A percentile compares a stretch with the other conserved stretches of the same genome.
Evolutionary conservation across 2,888 invertebrate species (phyloP).

Genomic region (Laspeyria flexula): DNA sequence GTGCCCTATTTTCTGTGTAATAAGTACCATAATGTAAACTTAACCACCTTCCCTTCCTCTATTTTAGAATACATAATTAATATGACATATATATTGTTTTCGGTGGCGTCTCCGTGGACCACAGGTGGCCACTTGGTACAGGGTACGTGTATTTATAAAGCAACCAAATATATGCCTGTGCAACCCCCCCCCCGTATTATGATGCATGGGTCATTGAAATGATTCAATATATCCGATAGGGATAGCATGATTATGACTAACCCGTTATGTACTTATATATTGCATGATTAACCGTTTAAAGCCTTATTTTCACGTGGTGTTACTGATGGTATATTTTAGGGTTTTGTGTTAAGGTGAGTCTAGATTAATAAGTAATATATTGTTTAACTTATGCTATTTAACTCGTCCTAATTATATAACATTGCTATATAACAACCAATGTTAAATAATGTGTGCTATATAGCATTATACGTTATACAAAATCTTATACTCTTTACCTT

Average conservation of each 20-base stretch:
- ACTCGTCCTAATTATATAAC: too few relatives aligned
- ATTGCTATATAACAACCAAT: too few relatives aligned
- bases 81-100: slow-evolving; percentile 77
- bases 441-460: too few relatives aligned
- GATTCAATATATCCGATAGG: slow-evolving; percentile 39
- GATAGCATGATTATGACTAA: slow-evolving; percentile 36
- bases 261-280: slow-evolving; percentile 30
- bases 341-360: too few relatives aligned
- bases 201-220: slow-evolving; percentile 51
- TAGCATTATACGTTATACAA: too few relatives aligned
- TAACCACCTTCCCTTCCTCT: neutral
- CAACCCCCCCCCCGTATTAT: slow-evolving; percentile 38
- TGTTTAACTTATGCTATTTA: too few relatives aligned
- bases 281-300: slow-evolving; percentile 50
- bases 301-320: slow-evolving; percentile 36
- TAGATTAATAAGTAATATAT: too few relatives aligned
- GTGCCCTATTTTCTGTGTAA: too few relatives aligned
- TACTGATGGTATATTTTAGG: too few relatives aligned
- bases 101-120: slow-evolving; percentile 79
- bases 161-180: slow-evolving; percentile 47
- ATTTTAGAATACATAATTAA: slow-evolving; percentile 46
- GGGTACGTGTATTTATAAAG: slow-evolving; percentile 88
- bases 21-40: too few relatives aligned
- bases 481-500: too few relatives aligned
- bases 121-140: slow-evolving; percentile 96